Percentiles rank a stretch among this genome's conserved stretches.
Evolutionary conservation across 2,113 vertebrate genomes (phyloP).

Genomic region (Caracal caracal): DNA sequence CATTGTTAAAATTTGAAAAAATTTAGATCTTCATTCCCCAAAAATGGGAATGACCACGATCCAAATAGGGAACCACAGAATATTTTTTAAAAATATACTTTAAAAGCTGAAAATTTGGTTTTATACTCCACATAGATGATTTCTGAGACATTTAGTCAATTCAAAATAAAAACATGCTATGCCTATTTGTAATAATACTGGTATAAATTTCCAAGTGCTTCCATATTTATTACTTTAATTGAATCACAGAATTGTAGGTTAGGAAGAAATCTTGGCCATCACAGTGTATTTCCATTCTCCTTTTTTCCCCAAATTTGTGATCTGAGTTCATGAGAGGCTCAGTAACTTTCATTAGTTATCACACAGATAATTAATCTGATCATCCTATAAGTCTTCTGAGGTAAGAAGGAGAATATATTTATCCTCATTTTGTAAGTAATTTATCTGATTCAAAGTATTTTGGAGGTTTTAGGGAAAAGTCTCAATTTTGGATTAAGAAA

Average conservation of each 20-base stretch:
- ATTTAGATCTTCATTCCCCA: not conserved
- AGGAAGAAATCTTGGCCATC: not conserved
- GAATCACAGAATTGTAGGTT: not conserved
- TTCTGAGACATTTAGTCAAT: not conserved
- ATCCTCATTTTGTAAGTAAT: slow-evolving; percentile 39
- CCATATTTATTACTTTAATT: not conserved
- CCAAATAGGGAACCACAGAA: not conserved
- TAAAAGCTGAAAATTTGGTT: slow-evolving; percentile 8
- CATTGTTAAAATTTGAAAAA: not conserved
- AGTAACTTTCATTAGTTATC: not conserved
- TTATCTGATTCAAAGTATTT: slow-evolving; percentile 12
- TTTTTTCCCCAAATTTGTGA: not conserved
- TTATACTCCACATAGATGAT: not conserved
- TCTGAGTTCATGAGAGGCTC: not conserved
- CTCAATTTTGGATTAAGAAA: slow-evolving; percentile 52
- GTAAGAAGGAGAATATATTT: not conserved
- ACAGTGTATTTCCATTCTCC: not conserved
- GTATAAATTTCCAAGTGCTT: not conserved
- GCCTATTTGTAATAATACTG: not conserved
- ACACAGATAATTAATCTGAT: not conserved
- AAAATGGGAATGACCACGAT: not conserved
- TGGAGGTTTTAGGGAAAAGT: not conserved
- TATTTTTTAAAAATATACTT: not conserved
- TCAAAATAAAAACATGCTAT: not conserved
- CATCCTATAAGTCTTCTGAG: not conserved